A percentile compares a stretch with the other conserved stretches of the same genome.
phyloP scores from a whole-genome alignment of 1,140 invertebrate species.

The Dendrolimus kikuchii region DNA sequence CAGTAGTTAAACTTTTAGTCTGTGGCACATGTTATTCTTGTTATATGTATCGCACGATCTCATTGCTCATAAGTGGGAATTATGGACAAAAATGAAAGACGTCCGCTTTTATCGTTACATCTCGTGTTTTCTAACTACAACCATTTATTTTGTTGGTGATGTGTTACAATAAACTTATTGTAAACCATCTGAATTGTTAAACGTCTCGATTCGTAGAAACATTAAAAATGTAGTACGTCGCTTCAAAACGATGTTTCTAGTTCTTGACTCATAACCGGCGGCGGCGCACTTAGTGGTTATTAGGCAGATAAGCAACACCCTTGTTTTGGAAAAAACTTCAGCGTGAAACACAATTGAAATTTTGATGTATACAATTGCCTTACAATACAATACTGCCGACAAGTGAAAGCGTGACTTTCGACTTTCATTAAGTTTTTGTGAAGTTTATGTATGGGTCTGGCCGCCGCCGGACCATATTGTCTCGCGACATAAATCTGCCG shows the following conservation, averaged over 20 bases:
- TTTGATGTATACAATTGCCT: slow-evolving; percentile 19
- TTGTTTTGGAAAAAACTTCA: slow-evolving; percentile 25
- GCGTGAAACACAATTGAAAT: slow-evolving; percentile 19
- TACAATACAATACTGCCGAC: slow-evolving; percentile 51
- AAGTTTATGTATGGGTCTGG: slow-evolving; percentile 50
- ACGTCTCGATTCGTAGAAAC: background rate
- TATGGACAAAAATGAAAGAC: no score
- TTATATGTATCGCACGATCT: background rate
- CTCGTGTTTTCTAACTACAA: no score
- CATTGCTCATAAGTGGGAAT: no score
- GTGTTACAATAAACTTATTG: no score
- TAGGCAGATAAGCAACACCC: slow-evolving; percentile 9
- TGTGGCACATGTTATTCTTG: slow-evolving; percentile 3
- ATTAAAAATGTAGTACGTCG: background rate
- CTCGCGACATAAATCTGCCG: slow-evolving; percentile 52
- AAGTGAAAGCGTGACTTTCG: slow-evolving; percentile 69
- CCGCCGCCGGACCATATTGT: slow-evolving; percentile 54
- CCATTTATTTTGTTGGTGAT: no score
- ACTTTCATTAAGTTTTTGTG: slow-evolving; percentile 69
- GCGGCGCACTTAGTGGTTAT: no score
- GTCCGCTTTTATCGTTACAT: no score
- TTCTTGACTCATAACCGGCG: no score
- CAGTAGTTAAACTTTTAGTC: background rate
- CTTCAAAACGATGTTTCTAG: no score
- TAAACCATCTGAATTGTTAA: no score